phyloP scores from a whole-genome alignment of 2,113 vertebrate genomes.

The Myotis lucifugus region DNA sequence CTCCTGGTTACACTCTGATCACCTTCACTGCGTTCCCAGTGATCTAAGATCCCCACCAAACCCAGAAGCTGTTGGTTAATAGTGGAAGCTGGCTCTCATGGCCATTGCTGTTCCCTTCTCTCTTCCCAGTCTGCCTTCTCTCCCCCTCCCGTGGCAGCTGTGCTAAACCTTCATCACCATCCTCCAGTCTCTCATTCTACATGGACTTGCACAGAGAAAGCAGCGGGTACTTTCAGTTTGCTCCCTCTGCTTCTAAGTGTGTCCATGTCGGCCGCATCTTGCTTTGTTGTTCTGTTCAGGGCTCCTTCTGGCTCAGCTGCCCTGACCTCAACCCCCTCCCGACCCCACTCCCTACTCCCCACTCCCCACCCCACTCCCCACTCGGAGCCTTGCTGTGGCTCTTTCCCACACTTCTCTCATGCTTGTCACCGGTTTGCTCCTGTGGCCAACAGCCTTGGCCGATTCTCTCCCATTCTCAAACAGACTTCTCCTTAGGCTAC shows the following conservation, averaged over 20 bases:
- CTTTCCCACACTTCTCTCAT: background rate
- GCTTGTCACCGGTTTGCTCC: background rate
- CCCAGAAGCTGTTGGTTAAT: rapidly evolving
- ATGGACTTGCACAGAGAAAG: background rate
- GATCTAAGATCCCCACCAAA: too few relatives aligned
- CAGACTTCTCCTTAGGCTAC: background rate
- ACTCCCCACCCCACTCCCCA: too few relatives aligned
- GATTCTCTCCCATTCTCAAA: background rate
- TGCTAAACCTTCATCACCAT: background rate
- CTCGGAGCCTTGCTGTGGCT: rapidly evolving
- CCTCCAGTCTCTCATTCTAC: background rate
- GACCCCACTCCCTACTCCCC: background rate
- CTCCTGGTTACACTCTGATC: background rate
- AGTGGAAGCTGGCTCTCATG: background rate
- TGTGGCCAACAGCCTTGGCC: background rate
- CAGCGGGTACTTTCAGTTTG: background rate
- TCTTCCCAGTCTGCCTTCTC: background rate
- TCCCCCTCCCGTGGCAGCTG: background rate
- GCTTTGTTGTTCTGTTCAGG: background rate
- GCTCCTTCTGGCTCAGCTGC: background rate
- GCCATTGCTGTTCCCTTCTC: background rate
- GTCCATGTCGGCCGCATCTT: background rate
- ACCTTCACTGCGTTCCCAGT: background rate
- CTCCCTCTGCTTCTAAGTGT: background rate
- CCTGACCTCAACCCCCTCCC: background rate